Evolutionary conservation across 2,888 invertebrate genomes (phyloP), one percentile per base, ranked within the genome.

Genomic region (Callinectes sapidus): DNA sequence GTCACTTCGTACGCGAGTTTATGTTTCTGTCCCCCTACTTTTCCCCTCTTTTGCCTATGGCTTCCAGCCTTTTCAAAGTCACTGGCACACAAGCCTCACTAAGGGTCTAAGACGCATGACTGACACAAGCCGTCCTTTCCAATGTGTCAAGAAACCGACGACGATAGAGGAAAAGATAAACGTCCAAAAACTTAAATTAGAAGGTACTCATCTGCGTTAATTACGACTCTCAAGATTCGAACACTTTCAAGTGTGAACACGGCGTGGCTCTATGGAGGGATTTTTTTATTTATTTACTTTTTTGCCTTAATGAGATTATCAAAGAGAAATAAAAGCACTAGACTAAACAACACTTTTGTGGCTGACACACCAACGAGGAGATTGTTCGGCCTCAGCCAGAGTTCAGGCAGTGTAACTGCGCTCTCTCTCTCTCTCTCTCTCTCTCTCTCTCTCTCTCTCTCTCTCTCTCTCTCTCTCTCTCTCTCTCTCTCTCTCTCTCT

Each of bases 261-360:
- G 61, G 66, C 8, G 66, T 89, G 89, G 89, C 35, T 89, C 39
- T 66, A 66, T 89, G 89, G 89, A 89, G 89, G 89, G 89, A 89
- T 18, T 89, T 88, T 28, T 61, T 66, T 54, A 89, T 28, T 71
- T n/a, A 71, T 71, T 71, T 71, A 71, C 71, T 71, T 71, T 42
- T 48, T 81, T 81, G 32, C 23, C 35, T 81, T 35, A 81, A 81
- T 71, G 54, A n/a, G 54, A 48, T 54, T 54, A 87, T 35, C 42
- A 87, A 87, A 42, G 16, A 87, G n/a, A 54, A 54, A 87, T 48
- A 48, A 87, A 87, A 48, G 42, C 87, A 48, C 81, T 81, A 32
- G 35, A 81, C 32, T 32, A 81, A 81, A 81, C 35, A 81, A 81
- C 81, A 81, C 81, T 81, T 28, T 32, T 35, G 35, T 16, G 81